Base-by-base conservation (phyloP, 1,140 invertebrate species). In the Littorina saxatilis region DNA sequence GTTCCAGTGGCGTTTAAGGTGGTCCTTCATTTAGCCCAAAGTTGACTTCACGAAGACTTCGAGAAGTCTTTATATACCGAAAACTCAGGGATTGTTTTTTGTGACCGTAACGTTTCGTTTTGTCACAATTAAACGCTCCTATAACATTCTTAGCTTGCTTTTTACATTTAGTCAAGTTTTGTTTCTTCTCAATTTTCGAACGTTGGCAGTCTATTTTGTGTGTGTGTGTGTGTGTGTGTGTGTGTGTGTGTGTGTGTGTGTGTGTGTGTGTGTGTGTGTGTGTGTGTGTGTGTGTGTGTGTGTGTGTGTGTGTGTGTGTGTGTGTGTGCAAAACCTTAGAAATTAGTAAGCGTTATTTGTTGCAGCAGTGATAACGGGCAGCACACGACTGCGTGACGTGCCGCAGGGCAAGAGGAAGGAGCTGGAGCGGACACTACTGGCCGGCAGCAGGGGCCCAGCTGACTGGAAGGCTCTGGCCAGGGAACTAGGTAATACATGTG, bases 401-500 rank as follows among this genome's bases (percentile, higher is more conserved):
- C 87, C 89, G 1, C 74, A 82, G 63, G 68, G 52, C 11, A 90
- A 87, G 81, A 83, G 79, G 66, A 87, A 83, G 76, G 86, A 88
- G 55, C 52, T 90, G 52, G 87, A 88, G 66, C 85, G 85, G 61
- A 80, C 61, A 23, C 81, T 86, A 55, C 63, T 75, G 20, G 37
- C 63, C 4, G 82, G 27, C 35, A 81, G 55, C 73, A 79, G 68
- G 20, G 77, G 70, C 58, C 72, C 20, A 52, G 82, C 23, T 3
- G 83, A 86, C 52, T 90, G 89, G 89, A 88, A 85, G 80, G 52
- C 50, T 17, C 78, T 90, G 47, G 89, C 87, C 9, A 83, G 82
- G 50, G 86, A 88, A 86, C 70, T 89, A 76, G 88, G 88, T 88
- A 86, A 74, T 17, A n/a, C n/a, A n/a, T n/a, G n/a, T n/a, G n/a